Percentiles rank a stretch among this genome's conserved stretches.
These are phyloP conservation scores for Heteromyza rotundicornis DNA, from an alignment of 2,888 invertebrate genomes.

Conservation along the genomic window DNA sequence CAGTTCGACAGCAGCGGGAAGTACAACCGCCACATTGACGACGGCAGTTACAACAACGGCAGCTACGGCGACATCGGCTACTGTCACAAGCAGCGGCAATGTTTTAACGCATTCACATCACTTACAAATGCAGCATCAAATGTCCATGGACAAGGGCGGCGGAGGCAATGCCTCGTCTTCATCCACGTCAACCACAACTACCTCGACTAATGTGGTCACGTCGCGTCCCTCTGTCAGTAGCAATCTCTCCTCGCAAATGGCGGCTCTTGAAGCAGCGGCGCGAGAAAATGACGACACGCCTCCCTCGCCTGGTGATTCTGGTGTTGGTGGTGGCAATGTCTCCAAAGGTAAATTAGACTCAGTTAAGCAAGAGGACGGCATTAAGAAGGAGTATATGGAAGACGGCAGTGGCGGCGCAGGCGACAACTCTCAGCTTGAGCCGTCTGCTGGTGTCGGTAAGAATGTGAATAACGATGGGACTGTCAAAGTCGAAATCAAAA, in stretches of 20 bases:
- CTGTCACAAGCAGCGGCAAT: slow-evolving; percentile 38
- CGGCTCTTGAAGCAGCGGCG: slow-evolving; percentile 74
- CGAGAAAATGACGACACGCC: slow-evolving; percentile 72
- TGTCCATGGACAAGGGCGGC: slow-evolving; percentile 48
- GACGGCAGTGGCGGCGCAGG: slow-evolving; percentile 58
- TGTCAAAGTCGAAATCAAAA: slow-evolving; percentile 51
- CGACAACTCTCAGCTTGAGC: slow-evolving; percentile 62
- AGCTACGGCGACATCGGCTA: slow-evolving; percentile 36
- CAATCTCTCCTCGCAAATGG: slow-evolving; percentile 74
- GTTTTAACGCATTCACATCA: slow-evolving; percentile 47
- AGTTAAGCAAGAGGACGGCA: slow-evolving; percentile 72
- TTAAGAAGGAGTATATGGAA: slow-evolving; percentile 72
- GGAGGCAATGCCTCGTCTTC: slow-evolving; percentile 42
- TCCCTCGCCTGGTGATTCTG: slow-evolving; percentile 64
- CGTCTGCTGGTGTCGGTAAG: slow-evolving; percentile 65
- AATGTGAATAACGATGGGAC: slow-evolving; percentile 71
- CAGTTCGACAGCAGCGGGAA: slow-evolving; percentile 26
- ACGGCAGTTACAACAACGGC: slow-evolving; percentile 22
- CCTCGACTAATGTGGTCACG: slow-evolving; percentile 37
- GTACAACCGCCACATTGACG: slow-evolving; percentile 24
- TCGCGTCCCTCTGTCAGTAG: slow-evolving; percentile 61
- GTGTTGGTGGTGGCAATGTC: slow-evolving; percentile 44
- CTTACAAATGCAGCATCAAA: slow-evolving; percentile 41
- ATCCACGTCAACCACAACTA: slow-evolving; percentile 38
- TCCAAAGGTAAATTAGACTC: slow-evolving; percentile 71